Evolutionary conservation across 2,797 vertebrate genomes (phyloP), one percentile per base, ranked within the genome.

Genomic region (Phoxinus dragarum): DNA sequence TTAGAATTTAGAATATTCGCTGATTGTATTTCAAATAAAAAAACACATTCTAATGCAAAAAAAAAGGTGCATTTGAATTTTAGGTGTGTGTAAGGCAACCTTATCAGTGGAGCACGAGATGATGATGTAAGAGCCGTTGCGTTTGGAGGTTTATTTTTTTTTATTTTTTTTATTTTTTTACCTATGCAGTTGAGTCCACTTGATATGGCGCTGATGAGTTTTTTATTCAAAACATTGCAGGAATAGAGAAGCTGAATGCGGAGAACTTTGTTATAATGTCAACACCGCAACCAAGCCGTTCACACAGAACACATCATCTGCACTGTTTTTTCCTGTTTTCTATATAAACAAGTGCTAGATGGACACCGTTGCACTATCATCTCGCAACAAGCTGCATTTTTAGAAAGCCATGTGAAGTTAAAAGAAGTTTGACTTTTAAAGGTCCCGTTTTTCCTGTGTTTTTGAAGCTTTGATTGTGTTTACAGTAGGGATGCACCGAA

Each of bases 1-100:
- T 27, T 61, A 0, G 0, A 61, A 31, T 64, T 56, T 56, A 0
- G 21, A 56, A 59, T 11, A 59, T 59, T 23, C 1, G 0, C 21
- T 10, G 56, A 59, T 49, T 49, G 17, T 16, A 10, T 56, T 10
- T 10, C 1, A 56, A 23, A 59, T 0, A 64, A 31, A 64, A 61
- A 6, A 27, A 31, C 0, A 31, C 5, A 31, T 16, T 31, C 27
- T 16, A 64, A 31, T 31, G 59, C 2, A 64, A 64, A 31, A 27
- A 27, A 31, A 61, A 14, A 11, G 23, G 23, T 27, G 56, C 23
- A 59, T 5, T 10, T 0, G 4, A 56, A 56, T 23, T 9, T 0
- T 10, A 56, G 54, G 3, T 59, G 23, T 56, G 21, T 10, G 21
- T 56, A 23, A 59, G 56, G 56, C 9, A n/a, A 23, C 4, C 0